Conservation (phyloP, 23 tunicate genomes). For the Styela plicata region DNA sequence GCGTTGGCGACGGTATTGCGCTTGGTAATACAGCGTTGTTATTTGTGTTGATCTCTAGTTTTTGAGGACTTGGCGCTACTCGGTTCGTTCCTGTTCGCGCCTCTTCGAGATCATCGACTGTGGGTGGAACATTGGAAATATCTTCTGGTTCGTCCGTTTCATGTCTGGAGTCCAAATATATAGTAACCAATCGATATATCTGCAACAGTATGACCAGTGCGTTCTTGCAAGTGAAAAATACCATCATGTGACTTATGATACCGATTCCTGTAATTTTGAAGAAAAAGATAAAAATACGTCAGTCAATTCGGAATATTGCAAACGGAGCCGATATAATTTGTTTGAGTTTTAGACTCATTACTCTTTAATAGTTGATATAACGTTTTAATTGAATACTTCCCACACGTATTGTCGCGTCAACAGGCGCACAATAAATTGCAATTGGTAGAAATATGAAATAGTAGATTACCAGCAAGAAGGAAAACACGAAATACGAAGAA, state of each 20-base stretch:
- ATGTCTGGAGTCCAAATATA: conserved; percentile 34
- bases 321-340: no score
- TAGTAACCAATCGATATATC: conserved; percentile 55
- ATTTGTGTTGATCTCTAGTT: neutral
- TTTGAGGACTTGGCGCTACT: conserved; percentile 2
- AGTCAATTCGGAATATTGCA: no score
- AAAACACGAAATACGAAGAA: conserved; percentile 69
- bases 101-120: neutral
- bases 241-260: conserved; percentile 83
- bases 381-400: no score
- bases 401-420: no score
- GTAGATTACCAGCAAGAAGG: conserved; percentile 66
- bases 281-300: no score
- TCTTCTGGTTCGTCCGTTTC: neutral
- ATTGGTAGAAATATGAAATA: neutral
- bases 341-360: no score
- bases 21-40: neutral
- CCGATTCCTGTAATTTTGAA: conserved; percentile 51
- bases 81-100: neutral
- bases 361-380: no score
- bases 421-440: no score
- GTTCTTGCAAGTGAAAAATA: conserved; percentile 89
- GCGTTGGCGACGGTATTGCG: neutral
- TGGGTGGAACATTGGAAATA: neutral
- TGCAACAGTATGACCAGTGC: conserved; percentile 73